These are phyloP conservation scores for Rhagophthalmus giganteus DNA, from an alignment of 2,888 invertebrate genomes.

Conservation along the genomic window DNA sequence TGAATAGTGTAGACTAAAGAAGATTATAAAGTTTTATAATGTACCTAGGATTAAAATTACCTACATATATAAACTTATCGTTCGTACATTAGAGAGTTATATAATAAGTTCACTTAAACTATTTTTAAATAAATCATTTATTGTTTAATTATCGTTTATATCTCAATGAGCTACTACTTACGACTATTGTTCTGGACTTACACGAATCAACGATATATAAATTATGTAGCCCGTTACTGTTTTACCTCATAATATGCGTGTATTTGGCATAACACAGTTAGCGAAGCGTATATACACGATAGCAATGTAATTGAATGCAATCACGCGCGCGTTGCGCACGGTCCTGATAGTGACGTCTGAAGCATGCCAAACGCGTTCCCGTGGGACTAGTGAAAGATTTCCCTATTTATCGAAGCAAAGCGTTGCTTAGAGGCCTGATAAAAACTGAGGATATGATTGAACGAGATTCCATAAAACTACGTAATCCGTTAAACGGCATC, in stretches of 20 bases:
- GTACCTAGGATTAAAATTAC: too few species aligned
- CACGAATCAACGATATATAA: conserved; percentile 23
- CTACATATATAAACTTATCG: too few species aligned
- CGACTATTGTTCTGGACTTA: conserved; percentile 14
- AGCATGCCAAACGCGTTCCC: conserved; percentile 16
- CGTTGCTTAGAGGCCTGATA: neutral
- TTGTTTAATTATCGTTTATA: too few species aligned
- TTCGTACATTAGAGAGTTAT: too few species aligned
- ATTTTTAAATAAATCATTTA: too few species aligned
- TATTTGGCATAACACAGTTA: conserved; percentile 24
- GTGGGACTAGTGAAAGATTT: conserved; percentile 5
- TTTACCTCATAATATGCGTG: conserved; percentile 11
- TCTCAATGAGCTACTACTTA: too few species aligned
- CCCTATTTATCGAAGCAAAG: conserved; percentile 7
- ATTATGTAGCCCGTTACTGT: conserved; percentile 17
- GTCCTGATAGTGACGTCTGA: conserved; percentile 19
- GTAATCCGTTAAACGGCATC: too few species aligned
- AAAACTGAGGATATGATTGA: too few species aligned
- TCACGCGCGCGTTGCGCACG: conserved; percentile 25
- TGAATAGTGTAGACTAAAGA: too few species aligned
- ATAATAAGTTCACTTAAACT: too few species aligned
- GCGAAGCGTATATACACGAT: conserved; percentile 21
- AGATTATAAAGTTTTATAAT: too few species aligned
- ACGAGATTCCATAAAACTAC: too few species aligned
- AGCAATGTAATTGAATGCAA: conserved; percentile 28